These are phyloP conservation scores for Drosophila macrothrix DNA, from an alignment of 2,888 invertebrate species.

Conservation along the genomic window DNA sequence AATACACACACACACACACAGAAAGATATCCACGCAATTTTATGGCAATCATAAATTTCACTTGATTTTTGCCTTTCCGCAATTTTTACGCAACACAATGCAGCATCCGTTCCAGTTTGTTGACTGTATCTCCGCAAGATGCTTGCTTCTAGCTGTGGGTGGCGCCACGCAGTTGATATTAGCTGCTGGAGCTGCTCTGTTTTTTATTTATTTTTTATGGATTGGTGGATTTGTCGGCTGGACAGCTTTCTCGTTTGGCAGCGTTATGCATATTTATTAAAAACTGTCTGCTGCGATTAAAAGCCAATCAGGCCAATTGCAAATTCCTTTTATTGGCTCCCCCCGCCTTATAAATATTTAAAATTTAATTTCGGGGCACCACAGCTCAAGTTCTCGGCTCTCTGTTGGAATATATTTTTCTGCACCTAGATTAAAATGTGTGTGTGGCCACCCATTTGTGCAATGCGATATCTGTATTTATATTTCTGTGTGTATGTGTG, in stretches of 20 bases:
- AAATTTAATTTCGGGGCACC: slow-evolving; percentile 76
- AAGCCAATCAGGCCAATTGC: slow-evolving; percentile 79
- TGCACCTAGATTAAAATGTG: slow-evolving; percentile 62
- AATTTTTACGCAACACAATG: slow-evolving; percentile 55
- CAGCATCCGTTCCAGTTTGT: slow-evolving; percentile 58
- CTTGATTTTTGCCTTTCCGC: slow-evolving; percentile 71
- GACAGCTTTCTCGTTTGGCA: slow-evolving; percentile 20
- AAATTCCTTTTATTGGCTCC: slow-evolving; percentile 77
- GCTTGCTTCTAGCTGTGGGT: slow-evolving; percentile 7
- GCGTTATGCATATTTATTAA: slow-evolving; percentile 79
- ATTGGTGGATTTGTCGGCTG: slow-evolving; percentile 13
- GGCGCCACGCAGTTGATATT: slow-evolving; percentile 42
- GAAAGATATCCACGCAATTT: slow-evolving; percentile 66
- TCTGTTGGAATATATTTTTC: slow-evolving; percentile 47
- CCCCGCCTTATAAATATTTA: slow-evolving; percentile 77
- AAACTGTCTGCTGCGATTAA: slow-evolving; percentile 80
- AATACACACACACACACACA: background rate
- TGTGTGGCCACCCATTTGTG: slow-evolving; percentile 29
- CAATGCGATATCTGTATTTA: slow-evolving; percentile 20
- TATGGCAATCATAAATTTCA: slow-evolving; percentile 78
- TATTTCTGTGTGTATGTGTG: slow-evolving; percentile 1
- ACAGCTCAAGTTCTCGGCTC: slow-evolving; percentile 60
- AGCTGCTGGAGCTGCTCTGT: slow-evolving; percentile 25
- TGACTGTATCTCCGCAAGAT: slow-evolving; percentile 38
- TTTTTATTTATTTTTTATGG: background rate